Conservation (phyloP, 2,888 invertebrate genomes). For the Antheraea assamensis region DNA sequence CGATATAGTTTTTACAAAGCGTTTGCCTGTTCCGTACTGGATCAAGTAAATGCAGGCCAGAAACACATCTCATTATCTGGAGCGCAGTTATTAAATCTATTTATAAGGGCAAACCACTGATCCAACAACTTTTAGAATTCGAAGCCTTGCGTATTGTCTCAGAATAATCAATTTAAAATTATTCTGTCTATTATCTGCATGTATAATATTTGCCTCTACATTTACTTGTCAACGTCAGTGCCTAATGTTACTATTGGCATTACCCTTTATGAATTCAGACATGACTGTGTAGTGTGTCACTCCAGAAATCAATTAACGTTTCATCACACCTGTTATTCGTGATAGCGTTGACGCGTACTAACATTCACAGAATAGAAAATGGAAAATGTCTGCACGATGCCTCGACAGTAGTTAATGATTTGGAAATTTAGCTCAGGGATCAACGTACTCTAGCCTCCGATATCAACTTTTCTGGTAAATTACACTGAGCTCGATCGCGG, state of each 20-base stretch:
- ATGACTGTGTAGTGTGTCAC: neutral
- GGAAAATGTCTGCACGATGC: slow-evolving; percentile 7
- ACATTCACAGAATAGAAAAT: slow-evolving; percentile 13
- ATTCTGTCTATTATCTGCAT: neutral
- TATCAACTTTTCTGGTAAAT: slow-evolving; percentile 15
- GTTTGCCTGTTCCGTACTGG: too few relatives aligned
- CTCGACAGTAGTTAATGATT: slow-evolving; percentile 9
- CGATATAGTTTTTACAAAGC: too few relatives aligned
- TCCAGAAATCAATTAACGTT: neutral
- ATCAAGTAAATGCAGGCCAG: too few relatives aligned
- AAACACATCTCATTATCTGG: too few relatives aligned
- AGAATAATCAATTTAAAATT: neutral
- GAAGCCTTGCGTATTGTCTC: neutral
- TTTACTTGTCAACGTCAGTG: neutral
- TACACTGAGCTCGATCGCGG: slow-evolving; percentile 12
- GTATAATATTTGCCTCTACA: neutral
- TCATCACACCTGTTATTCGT: neutral
- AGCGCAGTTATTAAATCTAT: too few relatives aligned
- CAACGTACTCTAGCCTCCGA: slow-evolving; percentile 10
- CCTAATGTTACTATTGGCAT: neutral
- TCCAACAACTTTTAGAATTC: neutral
- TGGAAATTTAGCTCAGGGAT: slow-evolving; percentile 14
- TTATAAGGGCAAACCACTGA: too few relatives aligned
- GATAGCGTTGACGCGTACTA: neutral
- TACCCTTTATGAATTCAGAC: neutral